Conservation (phyloP, 30 jellyfish, hydroid and myxozoan species). For the Catostylus mosaicus region DNA sequence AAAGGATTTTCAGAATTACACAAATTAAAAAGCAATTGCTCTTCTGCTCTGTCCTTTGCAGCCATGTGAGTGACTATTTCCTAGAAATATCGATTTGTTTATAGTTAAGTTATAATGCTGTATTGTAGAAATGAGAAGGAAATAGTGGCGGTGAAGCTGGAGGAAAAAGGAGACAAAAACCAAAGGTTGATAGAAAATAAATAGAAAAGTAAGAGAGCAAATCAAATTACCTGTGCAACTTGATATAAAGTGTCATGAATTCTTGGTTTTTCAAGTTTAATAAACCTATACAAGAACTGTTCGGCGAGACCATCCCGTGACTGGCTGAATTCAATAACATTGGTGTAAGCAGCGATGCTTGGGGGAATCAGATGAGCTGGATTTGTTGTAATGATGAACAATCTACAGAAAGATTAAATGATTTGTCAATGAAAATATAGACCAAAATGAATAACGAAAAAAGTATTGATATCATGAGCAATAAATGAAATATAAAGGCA, state of each 20-base stretch:
- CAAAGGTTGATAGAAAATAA: too few relatives aligned
- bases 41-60: constrained; percentile 63
- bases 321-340: constrained; percentile 72
- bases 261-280: constrained; percentile 77
- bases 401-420: constrained; percentile 29
- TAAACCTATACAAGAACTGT: constrained; percentile 62
- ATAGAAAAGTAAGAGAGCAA: too few relatives aligned
- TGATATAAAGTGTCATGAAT: constrained; percentile 65
- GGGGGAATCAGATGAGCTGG: constrained; percentile 64
- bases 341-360: constrained; percentile 72
- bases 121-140: too few relatives aligned
- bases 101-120: too few relatives aligned
- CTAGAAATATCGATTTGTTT: too few relatives aligned
- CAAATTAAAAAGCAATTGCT: constrained; percentile 47
- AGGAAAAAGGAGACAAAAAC: too few relatives aligned
- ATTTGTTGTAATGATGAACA: constrained; percentile 64
- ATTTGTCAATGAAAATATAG: too few relatives aligned
- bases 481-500: background rate
- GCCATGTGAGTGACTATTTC: constrained; percentile 62
- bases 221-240: constrained; percentile 66
- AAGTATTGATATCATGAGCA: background rate
- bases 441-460: background rate
- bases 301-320: constrained; percentile 79
- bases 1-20: constrained; percentile 50
- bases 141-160: too few relatives aligned